Percentiles rank a stretch among this genome's conserved stretches.
phyloP scores from a whole-genome alignment of 2,113 vertebrate species.

The Xenotilapia longispinis region DNA sequence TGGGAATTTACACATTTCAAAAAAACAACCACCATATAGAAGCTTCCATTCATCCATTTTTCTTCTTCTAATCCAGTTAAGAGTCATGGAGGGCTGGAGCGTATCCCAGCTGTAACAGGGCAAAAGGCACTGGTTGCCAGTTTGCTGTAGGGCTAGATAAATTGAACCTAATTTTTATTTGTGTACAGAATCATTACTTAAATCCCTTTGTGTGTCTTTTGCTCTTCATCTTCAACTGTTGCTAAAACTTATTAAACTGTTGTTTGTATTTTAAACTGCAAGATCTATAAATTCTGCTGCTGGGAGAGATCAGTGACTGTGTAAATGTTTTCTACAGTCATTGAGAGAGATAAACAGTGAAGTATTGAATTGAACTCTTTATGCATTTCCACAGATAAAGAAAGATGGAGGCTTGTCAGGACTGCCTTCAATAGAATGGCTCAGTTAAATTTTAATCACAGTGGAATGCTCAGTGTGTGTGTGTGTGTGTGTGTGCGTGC shows the following conservation, averaged over 20 bases:
- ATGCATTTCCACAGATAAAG: neutral
- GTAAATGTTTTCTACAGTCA: neutral
- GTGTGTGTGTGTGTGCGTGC: rapidly evolving
- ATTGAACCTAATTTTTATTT: neutral
- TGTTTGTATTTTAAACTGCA: rapidly evolving
- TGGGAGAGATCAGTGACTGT: neutral
- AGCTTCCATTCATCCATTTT: neutral
- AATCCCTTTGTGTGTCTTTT: neutral
- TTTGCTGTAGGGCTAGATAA: neutral
- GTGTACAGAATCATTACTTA: neutral
- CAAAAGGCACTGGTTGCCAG: neutral
- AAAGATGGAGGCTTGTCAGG: neutral
- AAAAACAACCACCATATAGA: rapidly evolving
- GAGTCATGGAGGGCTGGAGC: neutral
- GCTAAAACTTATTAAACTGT: neutral
- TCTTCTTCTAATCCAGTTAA: neutral
- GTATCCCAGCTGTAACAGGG: neutral
- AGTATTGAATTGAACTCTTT: neutral
- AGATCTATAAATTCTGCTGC: neutral
- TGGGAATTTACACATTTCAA: neutral
- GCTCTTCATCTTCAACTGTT: neutral
- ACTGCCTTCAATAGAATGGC: neutral
- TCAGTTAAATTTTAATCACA: conserved; percentile 10
- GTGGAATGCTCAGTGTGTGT: neutral
- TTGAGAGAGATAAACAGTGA: neutral